A percentile compares a stretch with the other conserved stretches of the same genome.
phyloP scores from a whole-genome alignment of 1,140 invertebrate species.

The Magallana ariakensis region DNA sequence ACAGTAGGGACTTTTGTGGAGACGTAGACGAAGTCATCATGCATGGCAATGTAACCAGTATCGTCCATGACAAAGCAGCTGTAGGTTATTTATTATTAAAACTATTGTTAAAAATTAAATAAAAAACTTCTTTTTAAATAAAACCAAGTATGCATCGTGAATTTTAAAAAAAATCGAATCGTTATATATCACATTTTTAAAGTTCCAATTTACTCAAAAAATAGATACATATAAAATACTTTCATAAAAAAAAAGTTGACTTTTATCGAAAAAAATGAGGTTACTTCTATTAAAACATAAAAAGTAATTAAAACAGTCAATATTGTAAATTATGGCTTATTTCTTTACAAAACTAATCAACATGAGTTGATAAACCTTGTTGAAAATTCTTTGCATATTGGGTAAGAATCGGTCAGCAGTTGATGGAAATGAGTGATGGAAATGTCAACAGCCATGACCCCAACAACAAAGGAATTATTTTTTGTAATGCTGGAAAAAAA shows the following conservation, averaged over 20 bases:
- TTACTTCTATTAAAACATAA: too few relatives aligned
- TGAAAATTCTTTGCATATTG: not conserved
- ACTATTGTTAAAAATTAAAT: too few relatives aligned
- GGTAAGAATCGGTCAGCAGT: not conserved
- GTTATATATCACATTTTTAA: too few relatives aligned
- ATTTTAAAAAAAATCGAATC: too few relatives aligned
- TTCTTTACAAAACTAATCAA: not conserved
- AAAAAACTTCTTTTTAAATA: too few relatives aligned
- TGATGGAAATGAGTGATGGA: not conserved
- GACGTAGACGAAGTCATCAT: constrained; percentile 50
- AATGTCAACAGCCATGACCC: not conserved
- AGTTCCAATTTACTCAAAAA: too few relatives aligned
- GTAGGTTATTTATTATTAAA: not conserved
- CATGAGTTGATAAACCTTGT: not conserved
- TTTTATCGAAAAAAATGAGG: too few relatives aligned
- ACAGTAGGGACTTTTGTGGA: not conserved
- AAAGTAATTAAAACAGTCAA: too few relatives aligned
- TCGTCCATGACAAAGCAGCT: constrained; percentile 50
- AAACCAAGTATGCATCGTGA: too few relatives aligned
- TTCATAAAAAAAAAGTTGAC: too few relatives aligned
- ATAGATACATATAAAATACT: too few relatives aligned
- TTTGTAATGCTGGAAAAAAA: not conserved
- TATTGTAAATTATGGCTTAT: not conserved
- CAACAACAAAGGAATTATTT: not conserved
- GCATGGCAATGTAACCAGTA: constrained; percentile 44